Percentiles rank a stretch among this genome's conserved stretches.
Conservation (phyloP, 2,113 vertebrate species). For the Lonchura striata region DNA sequence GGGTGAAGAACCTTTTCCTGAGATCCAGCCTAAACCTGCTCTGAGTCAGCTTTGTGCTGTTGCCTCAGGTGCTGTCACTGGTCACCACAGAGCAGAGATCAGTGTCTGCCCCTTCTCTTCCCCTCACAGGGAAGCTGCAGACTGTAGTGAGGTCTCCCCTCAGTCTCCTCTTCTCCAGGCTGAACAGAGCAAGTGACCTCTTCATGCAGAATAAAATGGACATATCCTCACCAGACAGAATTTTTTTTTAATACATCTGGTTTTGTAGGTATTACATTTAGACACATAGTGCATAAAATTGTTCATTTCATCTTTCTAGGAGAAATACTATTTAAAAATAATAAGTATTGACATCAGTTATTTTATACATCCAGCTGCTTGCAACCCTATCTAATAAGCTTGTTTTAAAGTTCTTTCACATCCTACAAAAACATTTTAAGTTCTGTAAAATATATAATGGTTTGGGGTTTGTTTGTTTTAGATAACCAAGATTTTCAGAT, state of each 20-base stretch:
- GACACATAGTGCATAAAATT: background rate
- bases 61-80: rapidly evolving
- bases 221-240: background rate
- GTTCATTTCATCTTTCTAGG: background rate
- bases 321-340: background rate
- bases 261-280: background rate
- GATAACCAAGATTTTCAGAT: background rate
- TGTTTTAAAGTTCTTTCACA: background rate
- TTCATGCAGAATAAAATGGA: background rate
- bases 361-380: background rate
- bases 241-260: background rate
- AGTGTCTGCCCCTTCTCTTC: background rate
- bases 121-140: background rate
- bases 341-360: background rate
- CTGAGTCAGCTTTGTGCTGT: background rate
- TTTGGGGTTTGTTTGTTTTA: background rate
- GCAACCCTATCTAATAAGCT: background rate
- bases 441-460: background rate
- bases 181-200: background rate
- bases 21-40: rapidly evolving
- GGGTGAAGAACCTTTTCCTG: background rate
- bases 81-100: background rate
- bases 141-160: background rate
- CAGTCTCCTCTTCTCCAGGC: background rate
- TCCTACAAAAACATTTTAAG: background rate